Conservation (phyloP, 2,797 vertebrate genomes). For the Lagodon rhomboides region DNA sequence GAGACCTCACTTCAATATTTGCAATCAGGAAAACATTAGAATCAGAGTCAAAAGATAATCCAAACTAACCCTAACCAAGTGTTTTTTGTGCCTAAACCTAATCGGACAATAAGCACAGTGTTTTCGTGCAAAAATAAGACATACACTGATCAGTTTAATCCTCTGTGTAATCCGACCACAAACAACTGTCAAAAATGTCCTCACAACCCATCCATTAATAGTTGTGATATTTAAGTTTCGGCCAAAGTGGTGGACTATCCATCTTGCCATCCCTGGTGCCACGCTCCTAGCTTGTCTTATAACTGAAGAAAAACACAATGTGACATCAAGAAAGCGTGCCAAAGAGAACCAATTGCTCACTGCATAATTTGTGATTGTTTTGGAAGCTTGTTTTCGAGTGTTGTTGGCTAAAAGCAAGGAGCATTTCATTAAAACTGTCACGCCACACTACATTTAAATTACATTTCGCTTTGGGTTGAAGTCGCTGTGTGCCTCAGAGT, state of each 20-base stretch:
- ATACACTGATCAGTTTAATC: background rate
- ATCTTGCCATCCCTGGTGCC: background rate
- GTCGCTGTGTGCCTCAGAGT: constrained; percentile 15
- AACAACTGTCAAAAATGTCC: background rate
- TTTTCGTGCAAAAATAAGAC: background rate
- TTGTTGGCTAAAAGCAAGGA: constrained; percentile 30
- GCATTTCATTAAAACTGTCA: constrained; percentile 56
- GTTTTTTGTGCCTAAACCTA: too few species aligned
- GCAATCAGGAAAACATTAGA: too few species aligned
- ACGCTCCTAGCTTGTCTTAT: background rate
- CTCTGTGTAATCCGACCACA: background rate
- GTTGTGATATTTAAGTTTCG: constrained; percentile 14
- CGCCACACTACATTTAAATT: constrained; percentile 43
- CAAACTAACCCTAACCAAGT: too few species aligned
- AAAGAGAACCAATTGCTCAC: constrained; percentile 5
- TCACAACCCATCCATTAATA: background rate
- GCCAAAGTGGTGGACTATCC: background rate
- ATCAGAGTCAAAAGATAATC: too few species aligned
- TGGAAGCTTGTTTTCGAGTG: constrained; percentile 34
- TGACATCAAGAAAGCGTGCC: background rate
- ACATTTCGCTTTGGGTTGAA: constrained; percentile 32
- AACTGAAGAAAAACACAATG: constrained; percentile 5
- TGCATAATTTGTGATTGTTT: constrained; percentile 25
- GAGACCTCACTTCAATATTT: too few species aligned
- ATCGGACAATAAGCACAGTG: too few species aligned